Evolutionary conservation across 2,888 invertebrate species (phyloP), one percentile per base, ranked within the genome.

Genomic region (Coremacera marginata): DNA sequence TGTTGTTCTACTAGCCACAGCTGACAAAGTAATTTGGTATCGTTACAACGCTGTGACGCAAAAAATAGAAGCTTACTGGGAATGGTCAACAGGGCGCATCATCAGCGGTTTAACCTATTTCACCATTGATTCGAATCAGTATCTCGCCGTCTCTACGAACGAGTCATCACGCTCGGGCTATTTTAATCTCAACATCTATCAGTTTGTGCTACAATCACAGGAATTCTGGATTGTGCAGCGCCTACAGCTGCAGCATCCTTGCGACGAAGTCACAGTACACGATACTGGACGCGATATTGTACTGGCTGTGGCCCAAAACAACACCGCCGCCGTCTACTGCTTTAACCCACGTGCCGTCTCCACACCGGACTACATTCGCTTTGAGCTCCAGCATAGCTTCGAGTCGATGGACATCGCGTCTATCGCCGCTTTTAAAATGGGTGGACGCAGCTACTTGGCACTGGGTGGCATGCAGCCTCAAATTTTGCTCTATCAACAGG

Each of bases 171-270:
- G 79, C 19, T 63, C 74, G 14, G 80, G 80, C 37, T 73, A 77
- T 51, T 82, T 80, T 16, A 82, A 83, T 1, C 76, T 88, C 0
- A 87, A 85, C 76, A 84, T 89, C 22, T 89, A 89, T 79, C 83
- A 87, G 25, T 86, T 85, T 37, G 82, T 87, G 60, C 67, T 87
- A 16, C 76, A 78, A 3, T 68, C 67, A 0, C 78, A 84, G 51
- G 87, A 89, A 70, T 88, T 88, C 75, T 89, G 88, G 87, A 84
- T 89, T 34, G 84, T 81, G 1, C 89, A 89, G 79, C 85, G 84
- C 0, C 73, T 89, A 76, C 85, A 84, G 16, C 55, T 89, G 44
- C 57, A 83, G 7, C 62, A 83, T 22, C 27, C 79, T 0, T 84
- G 85, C 34, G 75, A 79, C 0, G 85, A 86, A 51, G 78, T 88